Conservation (phyloP, 1,140 invertebrate species). For the Formica selysi region DNA sequence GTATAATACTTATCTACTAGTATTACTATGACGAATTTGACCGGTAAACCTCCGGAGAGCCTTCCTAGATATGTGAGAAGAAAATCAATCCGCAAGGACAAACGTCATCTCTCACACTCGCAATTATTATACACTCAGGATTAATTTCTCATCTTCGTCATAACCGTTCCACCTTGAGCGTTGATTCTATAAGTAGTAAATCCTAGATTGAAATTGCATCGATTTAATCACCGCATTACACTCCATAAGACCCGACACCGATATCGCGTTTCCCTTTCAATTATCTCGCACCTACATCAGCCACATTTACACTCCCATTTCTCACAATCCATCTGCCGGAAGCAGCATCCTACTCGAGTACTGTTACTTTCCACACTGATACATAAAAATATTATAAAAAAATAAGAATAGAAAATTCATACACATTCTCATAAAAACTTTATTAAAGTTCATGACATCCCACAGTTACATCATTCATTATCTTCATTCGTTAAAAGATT, state of each 20-base stretch:
- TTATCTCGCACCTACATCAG: conserved; percentile 13
- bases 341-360: background rate
- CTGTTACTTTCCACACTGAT: conserved; percentile 12
- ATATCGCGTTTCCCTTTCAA: conserved; percentile 11
- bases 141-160: conserved; percentile 34
- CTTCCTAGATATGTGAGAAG: conserved; percentile 54
- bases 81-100: conserved; percentile 61
- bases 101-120: background rate
- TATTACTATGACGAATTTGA: background rate
- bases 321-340: conserved; percentile 34
- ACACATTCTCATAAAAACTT: background rate
- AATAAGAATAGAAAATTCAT: background rate
- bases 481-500: conserved; percentile 6
- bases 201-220: conserved; percentile 5
- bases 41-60: conserved; percentile 18
- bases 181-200: background rate
- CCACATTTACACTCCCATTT: background rate
- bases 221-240: conserved; percentile 6
- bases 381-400: background rate
- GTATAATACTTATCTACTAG: background rate
- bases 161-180: conserved; percentile 20
- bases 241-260: background rate
- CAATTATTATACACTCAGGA: background rate
- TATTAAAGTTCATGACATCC: background rate
- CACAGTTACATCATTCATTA: conserved; percentile 40